A percentile compares a stretch with the other conserved stretches of the same genome.
These are phyloP conservation scores for Eulimnadia texana DNA, from an alignment of 1,140 invertebrate genomes.

Conservation along the genomic window DNA sequence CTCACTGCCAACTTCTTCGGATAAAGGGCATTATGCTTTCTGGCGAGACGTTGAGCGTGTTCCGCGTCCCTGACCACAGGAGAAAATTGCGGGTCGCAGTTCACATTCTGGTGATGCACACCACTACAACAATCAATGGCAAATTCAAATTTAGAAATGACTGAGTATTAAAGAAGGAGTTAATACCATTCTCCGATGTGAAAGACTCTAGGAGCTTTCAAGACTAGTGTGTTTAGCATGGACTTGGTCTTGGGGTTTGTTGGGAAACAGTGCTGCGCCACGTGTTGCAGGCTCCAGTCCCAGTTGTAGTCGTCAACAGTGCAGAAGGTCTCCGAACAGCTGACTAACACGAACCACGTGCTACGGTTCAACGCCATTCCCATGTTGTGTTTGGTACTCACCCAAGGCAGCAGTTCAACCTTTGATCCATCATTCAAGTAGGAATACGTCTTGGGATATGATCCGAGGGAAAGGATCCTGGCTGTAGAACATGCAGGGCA, in stretches of 20 bases:
- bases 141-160: slow-evolving; percentile 17
- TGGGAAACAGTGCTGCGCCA: slow-evolving; percentile 66
- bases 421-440: slow-evolving; percentile 26
- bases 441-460: slow-evolving; percentile 81
- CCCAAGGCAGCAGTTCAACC: slow-evolving; percentile 85
- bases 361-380: slow-evolving; percentile 84
- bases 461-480: slow-evolving; percentile 77
- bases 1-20: slow-evolving; percentile 56
- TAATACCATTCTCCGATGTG: slow-evolving; percentile 93
- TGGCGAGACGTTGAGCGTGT: slow-evolving; percentile 23
- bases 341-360: slow-evolving; percentile 69
- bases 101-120: slow-evolving; percentile 88
- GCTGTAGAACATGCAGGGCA: slow-evolving; percentile 39
- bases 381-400: slow-evolving; percentile 96
- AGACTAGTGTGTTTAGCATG: slow-evolving; percentile 69
- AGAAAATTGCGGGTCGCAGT: slow-evolving; percentile 60
- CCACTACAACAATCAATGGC: slow-evolving; percentile 58
- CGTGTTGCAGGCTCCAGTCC: slow-evolving; percentile 92
- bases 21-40: slow-evolving; percentile 41
- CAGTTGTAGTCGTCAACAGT: slow-evolving; percentile 98
- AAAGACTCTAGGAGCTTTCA: slow-evolving; percentile 81
- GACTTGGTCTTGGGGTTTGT: slow-evolving; percentile 28
- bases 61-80: slow-evolving; percentile 76
- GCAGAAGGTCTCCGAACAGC: slow-evolving; percentile 78
- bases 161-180: slow-evolving; percentile 3